Evolutionary conservation across 2,797 vertebrate genomes (phyloP).

Genomic region (Borostomias antarcticus): DNA sequence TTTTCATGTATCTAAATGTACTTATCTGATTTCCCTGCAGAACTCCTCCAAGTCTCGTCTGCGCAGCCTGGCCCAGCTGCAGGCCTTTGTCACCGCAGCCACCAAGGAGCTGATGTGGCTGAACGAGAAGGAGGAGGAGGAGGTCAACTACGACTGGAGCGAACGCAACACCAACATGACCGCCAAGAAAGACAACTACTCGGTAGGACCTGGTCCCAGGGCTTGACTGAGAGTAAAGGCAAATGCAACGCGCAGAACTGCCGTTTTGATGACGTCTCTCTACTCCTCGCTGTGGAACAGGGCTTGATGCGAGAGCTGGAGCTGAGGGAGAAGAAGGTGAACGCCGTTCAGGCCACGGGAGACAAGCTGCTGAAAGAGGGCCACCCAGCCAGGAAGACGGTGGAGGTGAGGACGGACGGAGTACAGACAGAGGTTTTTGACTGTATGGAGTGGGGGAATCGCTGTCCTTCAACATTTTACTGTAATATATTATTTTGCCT

Average conservation of each 20-base stretch:
- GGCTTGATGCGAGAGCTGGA: constrained; percentile 93
- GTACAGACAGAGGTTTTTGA: background rate
- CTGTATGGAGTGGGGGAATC: no score
- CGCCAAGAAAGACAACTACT: constrained; percentile 92
- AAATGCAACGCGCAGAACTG: background rate
- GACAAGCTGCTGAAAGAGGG: constrained; percentile 87
- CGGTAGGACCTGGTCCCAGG: constrained; percentile 66
- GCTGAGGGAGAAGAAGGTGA: constrained; percentile 85
- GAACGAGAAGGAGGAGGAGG: constrained; percentile 93
- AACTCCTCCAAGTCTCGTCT: constrained; percentile 85
- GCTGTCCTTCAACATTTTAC: no score
- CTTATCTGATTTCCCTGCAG: constrained; percentile 61
- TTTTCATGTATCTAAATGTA: no score
- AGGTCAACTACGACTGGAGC: constrained; percentile 93
- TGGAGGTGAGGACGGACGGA: constrained; percentile 78
- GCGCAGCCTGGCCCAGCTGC: constrained; percentile 82
- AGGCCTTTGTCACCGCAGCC: constrained; percentile 83
- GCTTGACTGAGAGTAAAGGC: background rate
- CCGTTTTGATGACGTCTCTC: background rate
- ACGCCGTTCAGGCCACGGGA: constrained; percentile 80
- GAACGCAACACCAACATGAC: constrained; percentile 88
- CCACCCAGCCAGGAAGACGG: constrained; percentile 82
- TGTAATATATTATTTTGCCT: background rate
- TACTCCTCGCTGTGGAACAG: constrained; percentile 56
- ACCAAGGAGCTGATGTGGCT: constrained; percentile 96